Conservation (phyloP, 2,797 vertebrate species). For the Alosa sapidissima region DNA sequence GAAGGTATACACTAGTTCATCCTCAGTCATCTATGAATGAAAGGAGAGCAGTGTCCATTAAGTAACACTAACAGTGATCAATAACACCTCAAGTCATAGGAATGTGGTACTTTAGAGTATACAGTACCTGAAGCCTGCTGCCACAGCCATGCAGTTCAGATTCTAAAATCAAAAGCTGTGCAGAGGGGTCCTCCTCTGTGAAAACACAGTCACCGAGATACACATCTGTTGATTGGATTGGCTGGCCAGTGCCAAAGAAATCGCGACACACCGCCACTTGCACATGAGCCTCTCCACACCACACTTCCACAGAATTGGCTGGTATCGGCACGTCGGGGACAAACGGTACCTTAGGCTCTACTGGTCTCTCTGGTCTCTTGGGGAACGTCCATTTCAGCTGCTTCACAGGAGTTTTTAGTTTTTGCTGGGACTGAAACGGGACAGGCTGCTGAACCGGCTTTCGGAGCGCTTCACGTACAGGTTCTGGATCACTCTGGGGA, state of each 20-base stretch:
- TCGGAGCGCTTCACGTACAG: neutral
- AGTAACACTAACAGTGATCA: neutral
- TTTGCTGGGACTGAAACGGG: conserved; percentile 51
- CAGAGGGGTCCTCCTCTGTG: conserved; percentile 36
- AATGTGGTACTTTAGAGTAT: too few species aligned
- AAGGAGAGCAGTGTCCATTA: neutral
- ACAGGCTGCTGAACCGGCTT: neutral
- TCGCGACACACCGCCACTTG: conserved; percentile 65
- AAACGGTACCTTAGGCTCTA: conserved; percentile 6
- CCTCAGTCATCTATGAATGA: conserved; percentile 56
- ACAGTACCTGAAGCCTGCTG: conserved; percentile 55
- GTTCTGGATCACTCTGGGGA: too few species aligned
- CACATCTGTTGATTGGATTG: conserved; percentile 56
- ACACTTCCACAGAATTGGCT: conserved; percentile 55
- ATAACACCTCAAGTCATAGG: neutral
- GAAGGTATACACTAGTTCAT: conserved; percentile 63
- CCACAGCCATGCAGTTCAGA: conserved; percentile 60
- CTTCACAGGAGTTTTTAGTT: conserved; percentile 42
- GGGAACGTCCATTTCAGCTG: conserved; percentile 60
- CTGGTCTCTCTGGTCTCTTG: conserved; percentile 26
- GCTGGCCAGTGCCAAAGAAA: conserved; percentile 63
- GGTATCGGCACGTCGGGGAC: conserved; percentile 48
- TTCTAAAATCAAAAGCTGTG: conserved; percentile 63
- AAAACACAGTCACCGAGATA: conserved; percentile 60
- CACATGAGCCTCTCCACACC: conserved; percentile 58